These are phyloP conservation scores for Herminia tarsipennalis DNA, from an alignment of 2,888 invertebrate species.

Conservation along the genomic window DNA sequence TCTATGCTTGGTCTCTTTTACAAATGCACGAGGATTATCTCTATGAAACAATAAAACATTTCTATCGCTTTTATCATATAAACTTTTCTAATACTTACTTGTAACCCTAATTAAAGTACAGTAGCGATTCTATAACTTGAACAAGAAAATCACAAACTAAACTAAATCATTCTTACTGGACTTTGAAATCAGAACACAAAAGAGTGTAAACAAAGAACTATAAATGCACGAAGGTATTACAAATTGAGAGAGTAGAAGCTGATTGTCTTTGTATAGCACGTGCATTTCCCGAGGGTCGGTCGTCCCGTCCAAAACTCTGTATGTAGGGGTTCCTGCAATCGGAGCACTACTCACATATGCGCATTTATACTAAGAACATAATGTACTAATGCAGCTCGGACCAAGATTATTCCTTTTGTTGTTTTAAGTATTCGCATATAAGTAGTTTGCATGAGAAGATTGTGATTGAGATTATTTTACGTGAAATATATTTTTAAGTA, in stretches of 20 bases:
- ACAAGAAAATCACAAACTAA: no score
- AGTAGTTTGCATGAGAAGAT: no score
- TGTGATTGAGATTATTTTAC: no score
- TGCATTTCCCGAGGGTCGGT: slow-evolving; percentile 57
- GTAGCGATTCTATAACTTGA: no score
- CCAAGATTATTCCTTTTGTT: slow-evolving; percentile 31
- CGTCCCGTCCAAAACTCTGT: slow-evolving; percentile 29
- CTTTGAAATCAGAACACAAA: slow-evolving; percentile 15
- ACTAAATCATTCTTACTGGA: neutral
- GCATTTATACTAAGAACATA: slow-evolving; percentile 29
- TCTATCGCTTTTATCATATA: no score
- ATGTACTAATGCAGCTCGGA: slow-evolving; percentile 23
- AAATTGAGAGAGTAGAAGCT: slow-evolving; percentile 42
- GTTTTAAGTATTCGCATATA: slow-evolving; percentile 1
- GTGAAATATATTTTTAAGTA: no score
- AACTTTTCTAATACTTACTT: no score
- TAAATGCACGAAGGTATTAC: slow-evolving; percentile 42
- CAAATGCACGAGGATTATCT: no score
- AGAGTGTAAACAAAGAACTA: slow-evolving; percentile 37
- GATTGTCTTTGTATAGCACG: slow-evolving; percentile 54
- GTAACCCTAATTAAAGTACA: no score
- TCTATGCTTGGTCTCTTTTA: no score
- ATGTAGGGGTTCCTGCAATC: slow-evolving; percentile 38
- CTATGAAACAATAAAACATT: no score
- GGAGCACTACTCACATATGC: slow-evolving; percentile 21